Evolutionary conservation across 2,797 vertebrate genomes (phyloP), one percentile per base, ranked within the genome.

Genomic region (Tragopan temminckii): DNA sequence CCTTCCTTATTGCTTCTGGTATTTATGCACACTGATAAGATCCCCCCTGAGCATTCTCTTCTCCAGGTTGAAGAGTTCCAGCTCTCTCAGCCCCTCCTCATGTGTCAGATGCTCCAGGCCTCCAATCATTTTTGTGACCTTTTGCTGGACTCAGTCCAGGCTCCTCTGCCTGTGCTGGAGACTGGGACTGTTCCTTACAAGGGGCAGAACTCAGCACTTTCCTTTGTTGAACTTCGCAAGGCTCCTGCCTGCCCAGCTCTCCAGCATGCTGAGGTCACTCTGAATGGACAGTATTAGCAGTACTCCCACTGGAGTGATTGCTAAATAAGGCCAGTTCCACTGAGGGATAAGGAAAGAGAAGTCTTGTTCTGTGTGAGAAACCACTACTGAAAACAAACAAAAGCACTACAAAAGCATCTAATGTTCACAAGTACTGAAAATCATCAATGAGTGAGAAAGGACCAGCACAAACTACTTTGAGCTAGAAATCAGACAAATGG

Each of bases 181-280:
- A 38, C 31, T 1, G 3, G 23, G 25, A 10, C 29, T 76, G 40
- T 11, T 50, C 42, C 42, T 63, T 48, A 38, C 48, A 27, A 24
- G 18, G 57, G 35, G 29, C 36, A 70, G 57, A 35, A 43, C 27
- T 5, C 21, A 24, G 50, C 72, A 25, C 5, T 16, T 76, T 48
- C 31, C 57, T 50, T 46, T 33, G 35, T 25, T 68, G 38, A 68
- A 27, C 57, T 43, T 64, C 71, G 14, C 3, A 3, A 55, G 40
- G 59, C 17, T 52, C 48, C 35, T 11, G 13, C 7, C 35, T 48
- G 48, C 35, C 10, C 55, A 25, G 55, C 23, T 31, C 40, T 62
- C 38, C 1, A 1, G 17, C 3, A 13, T 42, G 31, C 4, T n/a
- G 48, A 45, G n/a, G 36, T 38, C 24, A 9, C 25, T 6, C 36